Evolutionary conservation across 1,140 invertebrate genomes (phyloP).

Genomic region (Rhysida immarginata): DNA sequence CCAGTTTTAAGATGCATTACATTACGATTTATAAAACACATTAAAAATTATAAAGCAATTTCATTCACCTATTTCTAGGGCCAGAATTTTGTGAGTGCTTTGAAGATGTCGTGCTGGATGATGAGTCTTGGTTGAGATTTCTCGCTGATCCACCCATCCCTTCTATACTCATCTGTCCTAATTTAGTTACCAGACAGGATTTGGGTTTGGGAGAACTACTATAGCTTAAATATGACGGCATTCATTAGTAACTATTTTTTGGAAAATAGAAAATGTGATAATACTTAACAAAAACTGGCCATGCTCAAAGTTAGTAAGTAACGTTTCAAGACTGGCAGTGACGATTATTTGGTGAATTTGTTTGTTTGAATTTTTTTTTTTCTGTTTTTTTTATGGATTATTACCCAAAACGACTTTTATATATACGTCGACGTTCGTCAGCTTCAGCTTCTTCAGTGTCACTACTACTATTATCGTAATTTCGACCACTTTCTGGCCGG

Average conservation of each 20-base stretch:
- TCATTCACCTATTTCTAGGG: constrained; percentile 38
- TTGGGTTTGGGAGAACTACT: constrained; percentile 43
- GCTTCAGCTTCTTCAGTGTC: constrained; percentile 29
- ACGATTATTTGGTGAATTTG: no score
- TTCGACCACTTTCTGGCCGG: constrained; percentile 7
- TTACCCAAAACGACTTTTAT: constrained; percentile 29
- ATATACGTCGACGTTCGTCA: constrained; percentile 28
- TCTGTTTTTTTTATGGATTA: no score
- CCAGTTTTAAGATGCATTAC: no score
- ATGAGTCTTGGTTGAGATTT: background rate
- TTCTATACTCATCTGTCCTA: constrained; percentile 25
- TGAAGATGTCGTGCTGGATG: constrained; percentile 32
- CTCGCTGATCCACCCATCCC: constrained; percentile 5
- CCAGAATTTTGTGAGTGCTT: constrained; percentile 34
- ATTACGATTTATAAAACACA: no score
- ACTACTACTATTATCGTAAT: constrained; percentile 28
- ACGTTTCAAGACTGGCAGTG: no score
- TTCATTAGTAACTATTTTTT: no score
- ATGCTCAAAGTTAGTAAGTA: no score
- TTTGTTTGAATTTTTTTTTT: no score
- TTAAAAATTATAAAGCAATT: no score
- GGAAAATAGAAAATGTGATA: no score
- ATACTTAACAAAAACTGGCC: no score
- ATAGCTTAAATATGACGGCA: constrained; percentile 24
- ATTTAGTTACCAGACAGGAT: constrained; percentile 53